phyloP scores from a whole-genome alignment of 2,797 vertebrate species.

The Sebastes jordani region DNA sequence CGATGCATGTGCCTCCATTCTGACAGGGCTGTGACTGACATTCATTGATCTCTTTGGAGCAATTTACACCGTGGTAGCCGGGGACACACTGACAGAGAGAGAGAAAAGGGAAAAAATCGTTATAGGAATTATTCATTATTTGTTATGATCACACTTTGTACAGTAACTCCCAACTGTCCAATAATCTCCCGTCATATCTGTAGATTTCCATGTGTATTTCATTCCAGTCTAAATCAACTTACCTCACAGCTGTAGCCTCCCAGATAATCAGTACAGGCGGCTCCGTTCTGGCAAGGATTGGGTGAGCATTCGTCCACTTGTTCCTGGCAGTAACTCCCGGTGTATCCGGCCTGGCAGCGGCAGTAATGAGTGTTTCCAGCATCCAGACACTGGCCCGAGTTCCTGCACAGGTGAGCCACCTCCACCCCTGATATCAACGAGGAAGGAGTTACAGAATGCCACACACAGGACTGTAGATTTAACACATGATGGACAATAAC shows the following conservation, averaged over 20 bases:
- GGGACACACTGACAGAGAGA: conserved; percentile 86
- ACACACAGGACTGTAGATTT: background rate
- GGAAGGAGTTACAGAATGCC: background rate
- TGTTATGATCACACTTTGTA: background rate
- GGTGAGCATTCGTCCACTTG: conserved; percentile 97
- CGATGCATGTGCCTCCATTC: conserved; percentile 95
- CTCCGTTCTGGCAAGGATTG: conserved; percentile 96
- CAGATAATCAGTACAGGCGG: conserved; percentile 94
- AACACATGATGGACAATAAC: background rate
- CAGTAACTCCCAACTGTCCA: background rate
- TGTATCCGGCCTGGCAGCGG: conserved; percentile 95
- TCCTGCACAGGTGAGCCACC: conserved; percentile 88
- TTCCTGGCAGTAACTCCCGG: conserved; percentile 97
- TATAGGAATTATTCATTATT: background rate
- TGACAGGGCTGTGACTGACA: conserved; percentile 96
- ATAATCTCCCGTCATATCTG: background rate
- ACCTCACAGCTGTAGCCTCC: conserved; percentile 98
- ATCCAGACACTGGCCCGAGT: conserved; percentile 92
- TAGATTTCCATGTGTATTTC: background rate
- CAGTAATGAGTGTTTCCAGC: conserved; percentile 95
- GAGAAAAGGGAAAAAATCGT: background rate
- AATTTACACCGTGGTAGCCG: conserved; percentile 95
- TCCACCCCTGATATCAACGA: conserved; percentile 83
- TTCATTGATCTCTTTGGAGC: conserved; percentile 96
- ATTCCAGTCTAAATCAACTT: background rate